Base-by-base conservation (phyloP, 2,797 vertebrate genomes). In the Amazona finschi region DNA sequence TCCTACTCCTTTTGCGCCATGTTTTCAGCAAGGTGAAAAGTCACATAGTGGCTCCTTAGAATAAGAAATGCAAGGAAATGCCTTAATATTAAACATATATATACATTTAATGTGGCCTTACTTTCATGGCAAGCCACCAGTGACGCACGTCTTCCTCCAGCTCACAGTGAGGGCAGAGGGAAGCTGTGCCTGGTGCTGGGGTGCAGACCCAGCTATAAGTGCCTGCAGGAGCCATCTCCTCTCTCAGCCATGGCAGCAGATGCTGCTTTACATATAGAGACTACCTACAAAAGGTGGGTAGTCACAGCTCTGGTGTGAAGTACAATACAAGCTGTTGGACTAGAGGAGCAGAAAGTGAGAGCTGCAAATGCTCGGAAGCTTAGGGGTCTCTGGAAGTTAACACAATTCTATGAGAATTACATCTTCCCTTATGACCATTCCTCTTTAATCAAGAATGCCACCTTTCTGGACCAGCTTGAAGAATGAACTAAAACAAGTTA, bases 381-480 rank as follows among this genome's bases (percentile, higher is more conserved):
- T 19, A 3, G 5, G 8, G 3, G 3, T 28, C 13, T 21, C 41
- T 3, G 12, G 18, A 39, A 74, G 2, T 30, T 44, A 6, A 7
- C 6, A 8, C 0, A 14, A 39, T 1, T 6, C 5, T 0, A 5
- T 9, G 2, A 12, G 62, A 69, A 52, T 46, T 2, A 38, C 70
- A 75, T 14, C 30, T 73, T 67, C 52, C 49, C 11, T 61, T 57
- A 13, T 2, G 18, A 25, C 21, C 27, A 17, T 10, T 46, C 27
- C 20, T 47, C 25, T 62, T 76, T 33, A 15, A 60, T 27, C 36
- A 19, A 27, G 9, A 38, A 7, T 0, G 1, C 44, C 74, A 8
- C 36, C 43, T 22, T 67, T 6, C 60, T 57, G 39, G 50, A 9
- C 0, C 17, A 10, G 7, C 46, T 50, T 69, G 18, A 60, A 79